Base-by-base conservation (phyloP, 2,888 invertebrate species). In the Dolichomitus sp. region DNA sequence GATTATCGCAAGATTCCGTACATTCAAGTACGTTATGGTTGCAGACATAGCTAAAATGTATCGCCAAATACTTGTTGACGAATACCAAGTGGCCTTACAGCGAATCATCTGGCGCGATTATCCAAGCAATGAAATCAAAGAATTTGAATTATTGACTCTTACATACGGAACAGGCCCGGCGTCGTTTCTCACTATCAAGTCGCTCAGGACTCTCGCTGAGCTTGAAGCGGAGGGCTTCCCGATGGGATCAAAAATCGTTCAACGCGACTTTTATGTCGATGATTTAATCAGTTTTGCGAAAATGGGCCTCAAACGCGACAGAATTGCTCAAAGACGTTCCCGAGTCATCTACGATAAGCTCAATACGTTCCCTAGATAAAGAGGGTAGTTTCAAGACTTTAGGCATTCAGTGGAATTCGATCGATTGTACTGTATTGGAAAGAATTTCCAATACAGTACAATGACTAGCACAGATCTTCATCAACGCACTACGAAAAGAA, bases 31-130 rank as follows among this genome's bases (percentile, higher is more conserved):
- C 23, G 23, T 23, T 23, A 23, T 23, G 23, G 23, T 23, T 23
- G 23, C 23, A 23, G 23, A 23, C 23, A 23, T 23, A 27, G 70
- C 42, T 1, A 84, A 88, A 74, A 90, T 90, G 85, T 91, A 88
- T 68, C 84, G 84, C 0, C 88, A 88, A 72, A 82, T 90, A 9
- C 7, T 57, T 6, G 63, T 89, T 0, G 52, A 85, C n/a, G 77
- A 77, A 7, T 48, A 65, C 0, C 79, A 89, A 30, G 30, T 33
- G 4, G 63, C 85, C 42, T 81, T 84, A 14, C 84, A 87, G 14
- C 59, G 88, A 17, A 87, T 85, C 54, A 19, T 88, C 0, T 87
- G 87, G 86, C 70, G 87, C 11, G 57, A 83, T 4, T 33, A 63
- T 48, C 70, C 82, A 4, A 4, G 40, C 1, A 61, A 83, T 0